Evolutionary conservation across 2,888 invertebrate species (phyloP), one percentile per base, ranked within the genome.

Genomic region (Amphimallon solstitiale): DNA sequence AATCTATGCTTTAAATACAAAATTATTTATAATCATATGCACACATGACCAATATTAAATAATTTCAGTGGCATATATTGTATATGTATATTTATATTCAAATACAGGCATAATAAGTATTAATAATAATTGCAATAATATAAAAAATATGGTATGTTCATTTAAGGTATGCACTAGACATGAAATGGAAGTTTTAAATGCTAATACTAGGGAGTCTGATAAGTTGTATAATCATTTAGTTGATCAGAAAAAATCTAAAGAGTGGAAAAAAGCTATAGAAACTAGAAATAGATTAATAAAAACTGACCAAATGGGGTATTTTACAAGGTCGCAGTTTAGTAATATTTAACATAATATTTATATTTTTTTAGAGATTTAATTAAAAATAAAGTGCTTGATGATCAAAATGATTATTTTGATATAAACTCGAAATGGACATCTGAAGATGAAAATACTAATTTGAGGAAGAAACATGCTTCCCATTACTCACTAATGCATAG

Each of bases 321-420:
- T 52, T 10, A 51, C 21, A 4, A 9, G 7, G 17, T 19, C 38
- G 29, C 5, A 17, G 17, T 46, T 46, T 29, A 29, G 6, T 3
- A 29, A 29, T 5, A 29, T 29, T 29, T 3, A 1, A 29, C 23
- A 29, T 29, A 7, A 9, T 29, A 29, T 29, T 29, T 29, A 7
- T 7, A 3, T 29, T 29, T 29, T 69, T 79, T 19, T 75, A 92
- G 93, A 77, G 89, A 89, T 72, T 52, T 59, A 17, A 86, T 87
- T 38, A 87, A 92, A 63, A 91, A 90, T 2, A 88, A 87, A 77
- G 93, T 96, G 4, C 94, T 93, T 46, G 98, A 98, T 80, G 98
- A 98, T 79, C 95, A 98, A 79, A 89, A 92, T 70, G 98, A 98
- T 81, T 98, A 98, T 81, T 98, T 94, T 80, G 89, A 90, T 76